Base-by-base conservation (phyloP, 2,888 invertebrate genomes). In the Philereme vetulata region DNA sequence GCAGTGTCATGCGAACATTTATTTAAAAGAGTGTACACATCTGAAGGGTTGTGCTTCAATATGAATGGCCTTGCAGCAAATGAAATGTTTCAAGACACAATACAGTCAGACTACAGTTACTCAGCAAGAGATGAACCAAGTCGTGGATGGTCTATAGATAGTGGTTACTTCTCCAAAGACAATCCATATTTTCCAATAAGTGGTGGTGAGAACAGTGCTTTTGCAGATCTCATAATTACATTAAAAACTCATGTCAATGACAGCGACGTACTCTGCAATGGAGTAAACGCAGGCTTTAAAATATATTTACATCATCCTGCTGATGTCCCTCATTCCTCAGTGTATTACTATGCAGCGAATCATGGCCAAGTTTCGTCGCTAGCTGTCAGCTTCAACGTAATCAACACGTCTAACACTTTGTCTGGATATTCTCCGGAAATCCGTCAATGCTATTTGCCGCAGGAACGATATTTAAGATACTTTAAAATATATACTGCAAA, bases 381-480 rank as follows among this genome's bases (percentile, higher is more conserved):
- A 60, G 84, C 82, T 0, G 56, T 85, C 1, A 78, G 75, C 5
- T 44, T 44, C 4, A 72, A 60, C 5, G 60, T 75, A 46, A 54
- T 82, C 5, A 76, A 73, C 6, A 80, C 84, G 6, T 75, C 77
- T 5, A 56, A 70, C 3, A 67, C 43, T 32, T 64, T 85, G 36
- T 44, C 40, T 11, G 11, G 38, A 0, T 81, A 81, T 47, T 36
- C 70, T 9, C 7, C 77, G n/a, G 68, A 83, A 65, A 48, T 44
- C 38, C 74, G 84, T 4, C 81, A 84, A 51, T 85, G 85, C 48
- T 85, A 78, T 59, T 85, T 82, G 38, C 74, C 77, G 0, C 11
- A 5, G 5, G 48, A 58, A 11, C 67, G 75, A 4, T 48, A 66
- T 2, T 67, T 85, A 5, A 68, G 66, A n/a, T 85, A 83, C 58